Evolutionary conservation across 2,797 vertebrate species (phyloP).

Genomic region (Cryptoblepharus egeriae): DNA sequence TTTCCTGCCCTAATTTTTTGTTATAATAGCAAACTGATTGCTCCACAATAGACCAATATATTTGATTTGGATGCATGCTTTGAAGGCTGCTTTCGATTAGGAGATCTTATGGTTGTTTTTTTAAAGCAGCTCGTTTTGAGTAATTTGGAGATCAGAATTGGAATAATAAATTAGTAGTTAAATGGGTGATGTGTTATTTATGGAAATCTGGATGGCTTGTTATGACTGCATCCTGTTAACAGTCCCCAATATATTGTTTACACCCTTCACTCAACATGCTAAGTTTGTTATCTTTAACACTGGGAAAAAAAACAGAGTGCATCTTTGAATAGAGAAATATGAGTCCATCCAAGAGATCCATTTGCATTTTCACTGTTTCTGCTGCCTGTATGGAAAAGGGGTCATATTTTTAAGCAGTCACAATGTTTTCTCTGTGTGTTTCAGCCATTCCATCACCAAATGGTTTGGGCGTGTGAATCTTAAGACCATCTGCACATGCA

Average conservation of each 20-base stretch:
- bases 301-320: not conserved
- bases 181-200: constrained; percentile 62
- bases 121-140: constrained; percentile 59
- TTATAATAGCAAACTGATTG: constrained; percentile 74
- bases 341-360: constrained; percentile 28
- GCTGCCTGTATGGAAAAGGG: not conserved
- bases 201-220: constrained; percentile 63
- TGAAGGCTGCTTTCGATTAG: constrained; percentile 70
- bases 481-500: too few relatives aligned
- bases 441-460: not conserved
- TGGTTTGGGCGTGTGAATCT: too few relatives aligned
- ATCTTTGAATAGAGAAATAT: constrained; percentile 26
- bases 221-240: constrained; percentile 52
- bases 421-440: not conserved
- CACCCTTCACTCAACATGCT: constrained; percentile 53
- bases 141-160: constrained; percentile 62
- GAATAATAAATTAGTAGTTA: constrained; percentile 74
- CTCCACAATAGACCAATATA: constrained; percentile 68
- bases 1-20: constrained; percentile 69
- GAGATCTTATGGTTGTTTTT: constrained; percentile 56
- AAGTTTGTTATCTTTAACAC: constrained; percentile 43
- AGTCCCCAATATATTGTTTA: constrained; percentile 40
- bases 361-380: constrained; percentile 11
- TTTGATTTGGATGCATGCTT: constrained; percentile 62
- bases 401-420: constrained; percentile 16